Conservation (phyloP, 2,797 vertebrate species). For the Chrysocyon brachyurus region DNA sequence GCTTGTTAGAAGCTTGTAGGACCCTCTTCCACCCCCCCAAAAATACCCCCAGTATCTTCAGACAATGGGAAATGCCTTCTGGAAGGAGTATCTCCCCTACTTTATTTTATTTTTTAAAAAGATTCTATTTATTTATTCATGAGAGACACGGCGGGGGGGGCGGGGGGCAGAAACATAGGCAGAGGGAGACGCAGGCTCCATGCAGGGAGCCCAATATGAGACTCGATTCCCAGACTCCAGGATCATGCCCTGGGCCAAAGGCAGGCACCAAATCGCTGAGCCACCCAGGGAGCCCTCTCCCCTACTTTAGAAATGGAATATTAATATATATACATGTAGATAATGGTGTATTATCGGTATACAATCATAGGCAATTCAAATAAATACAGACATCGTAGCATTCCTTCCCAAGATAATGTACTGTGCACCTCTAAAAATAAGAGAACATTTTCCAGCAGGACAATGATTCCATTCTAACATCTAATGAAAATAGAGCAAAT, state of each 20-base stretch:
- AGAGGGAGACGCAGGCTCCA: too few species aligned
- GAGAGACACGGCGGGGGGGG: too few species aligned
- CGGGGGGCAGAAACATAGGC: too few species aligned
- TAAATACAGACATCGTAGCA: not conserved
- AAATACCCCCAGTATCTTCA: not conserved
- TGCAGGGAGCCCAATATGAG: too few species aligned
- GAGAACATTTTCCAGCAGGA: not conserved
- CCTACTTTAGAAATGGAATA: too few species aligned
- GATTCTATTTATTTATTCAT: too few species aligned
- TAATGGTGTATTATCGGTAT: fast-evolving
- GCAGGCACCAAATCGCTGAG: too few species aligned
- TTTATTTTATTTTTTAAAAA: too few species aligned
- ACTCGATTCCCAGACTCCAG: too few species aligned
- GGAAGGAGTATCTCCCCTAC: not conserved
- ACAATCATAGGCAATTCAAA: fast-evolving
- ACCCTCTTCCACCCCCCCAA: not conserved
- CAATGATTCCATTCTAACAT: not conserved
- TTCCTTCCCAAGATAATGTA: too few species aligned
- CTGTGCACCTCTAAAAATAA: not conserved
- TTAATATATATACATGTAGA: not conserved
- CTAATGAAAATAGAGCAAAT: not conserved
- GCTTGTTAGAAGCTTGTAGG: not conserved
- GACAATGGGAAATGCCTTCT: not conserved
- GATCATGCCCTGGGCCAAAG: too few species aligned
- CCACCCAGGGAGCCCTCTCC: too few species aligned